A percentile compares a stretch with the other conserved stretches of the same genome.
phyloP scores from a whole-genome alignment of 2,113 vertebrate species.

The Prietella phreatophila region DNA sequence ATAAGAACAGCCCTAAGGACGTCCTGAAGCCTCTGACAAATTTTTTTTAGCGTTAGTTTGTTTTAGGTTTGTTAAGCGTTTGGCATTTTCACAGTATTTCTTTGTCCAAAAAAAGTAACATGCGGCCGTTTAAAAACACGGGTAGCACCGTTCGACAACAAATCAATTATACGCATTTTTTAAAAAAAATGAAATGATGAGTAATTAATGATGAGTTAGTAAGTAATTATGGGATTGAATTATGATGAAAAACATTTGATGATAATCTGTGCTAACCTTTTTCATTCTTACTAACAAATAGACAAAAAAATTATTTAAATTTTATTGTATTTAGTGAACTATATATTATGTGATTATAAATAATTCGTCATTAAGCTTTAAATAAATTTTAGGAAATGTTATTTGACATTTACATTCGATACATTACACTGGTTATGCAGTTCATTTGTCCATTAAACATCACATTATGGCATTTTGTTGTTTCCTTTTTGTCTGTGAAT shows the following conservation, averaged over 20 bases:
- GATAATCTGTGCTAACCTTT: background rate
- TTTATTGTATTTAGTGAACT: background rate
- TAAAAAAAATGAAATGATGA: too few species aligned
- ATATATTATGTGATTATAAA: background rate
- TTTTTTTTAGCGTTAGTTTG: background rate
- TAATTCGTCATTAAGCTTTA: background rate
- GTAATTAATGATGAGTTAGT: too few species aligned
- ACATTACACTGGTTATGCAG: background rate
- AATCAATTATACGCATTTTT: background rate
- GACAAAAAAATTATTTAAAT: background rate
- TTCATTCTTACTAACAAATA: background rate
- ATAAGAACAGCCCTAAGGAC: background rate
- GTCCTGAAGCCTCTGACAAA: background rate
- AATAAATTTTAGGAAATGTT: background rate
- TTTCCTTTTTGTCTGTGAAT: background rate
- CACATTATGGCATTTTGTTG: background rate
- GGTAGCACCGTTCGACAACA: background rate
- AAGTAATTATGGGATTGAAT: too few species aligned
- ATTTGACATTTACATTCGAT: background rate
- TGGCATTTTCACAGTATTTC: background rate
- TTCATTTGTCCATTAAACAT: background rate
- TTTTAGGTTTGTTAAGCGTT: background rate
- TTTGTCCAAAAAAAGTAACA: background rate
- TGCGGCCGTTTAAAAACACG: background rate
- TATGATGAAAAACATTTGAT: too few species aligned